These are phyloP conservation scores for Sebastes trivittatus DNA, from an alignment of 2,797 vertebrate genomes.

Conservation along the genomic window DNA sequence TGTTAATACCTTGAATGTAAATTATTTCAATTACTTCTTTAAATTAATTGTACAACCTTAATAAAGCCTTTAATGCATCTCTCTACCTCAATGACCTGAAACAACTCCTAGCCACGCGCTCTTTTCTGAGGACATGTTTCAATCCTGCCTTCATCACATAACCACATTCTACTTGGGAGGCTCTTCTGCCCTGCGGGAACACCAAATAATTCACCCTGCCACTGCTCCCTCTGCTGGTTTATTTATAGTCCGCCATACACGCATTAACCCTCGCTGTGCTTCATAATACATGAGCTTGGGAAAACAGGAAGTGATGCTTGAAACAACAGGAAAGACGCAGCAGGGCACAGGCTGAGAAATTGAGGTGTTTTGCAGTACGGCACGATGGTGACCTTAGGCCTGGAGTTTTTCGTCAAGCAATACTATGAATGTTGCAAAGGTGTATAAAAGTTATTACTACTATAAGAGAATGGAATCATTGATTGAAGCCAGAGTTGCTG, in stretches of 20 bases:
- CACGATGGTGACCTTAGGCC: not conserved
- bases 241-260: constrained; percentile 65
- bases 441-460: not conserved
- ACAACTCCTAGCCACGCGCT: constrained; percentile 5
- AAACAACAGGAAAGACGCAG: constrained; percentile 50
- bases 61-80: not conserved
- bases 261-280: constrained; percentile 48
- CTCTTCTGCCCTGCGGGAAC: constrained; percentile 49
- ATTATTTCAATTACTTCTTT: not conserved
- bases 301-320: constrained; percentile 68
- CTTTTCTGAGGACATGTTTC: constrained; percentile 28
- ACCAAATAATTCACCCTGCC: constrained; percentile 71
- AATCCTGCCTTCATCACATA: constrained; percentile 39
- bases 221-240: constrained; percentile 71
- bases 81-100: constrained; percentile 12
- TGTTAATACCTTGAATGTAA: not conserved
- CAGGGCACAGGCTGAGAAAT: not conserved
- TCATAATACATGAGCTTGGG: constrained; percentile 60
- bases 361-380: constrained; percentile 1
- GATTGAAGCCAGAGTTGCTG: constrained; percentile 39
- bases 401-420: not conserved
- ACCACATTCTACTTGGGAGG: constrained; percentile 42
- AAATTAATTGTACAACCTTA: not conserved
- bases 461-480: constrained; percentile 29
- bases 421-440: not conserved